Conservation (phyloP, 2,797 vertebrate species). For the Toxotes lorentzi region DNA sequence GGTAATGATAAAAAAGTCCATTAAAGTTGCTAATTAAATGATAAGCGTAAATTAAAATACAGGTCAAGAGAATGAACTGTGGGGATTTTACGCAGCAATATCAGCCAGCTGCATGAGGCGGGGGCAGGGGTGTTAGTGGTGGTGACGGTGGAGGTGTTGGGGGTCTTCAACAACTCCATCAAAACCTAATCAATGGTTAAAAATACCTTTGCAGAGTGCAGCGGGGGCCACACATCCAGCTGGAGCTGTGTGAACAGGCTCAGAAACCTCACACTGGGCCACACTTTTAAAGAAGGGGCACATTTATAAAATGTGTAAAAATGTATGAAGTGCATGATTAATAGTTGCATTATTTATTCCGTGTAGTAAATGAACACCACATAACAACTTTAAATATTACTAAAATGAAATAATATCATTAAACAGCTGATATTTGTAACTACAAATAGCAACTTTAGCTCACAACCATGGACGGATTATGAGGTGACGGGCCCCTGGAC, state of each 20-base stretch:
- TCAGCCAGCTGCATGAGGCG: conserved; percentile 7
- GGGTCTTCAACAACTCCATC: conserved; percentile 4
- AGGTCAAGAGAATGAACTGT: conserved; percentile 68
- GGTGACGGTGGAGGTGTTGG: neutral
- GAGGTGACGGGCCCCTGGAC: too few species aligned
- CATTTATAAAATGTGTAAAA: neutral
- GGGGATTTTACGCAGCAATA: conserved; percentile 24
- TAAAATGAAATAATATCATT: neutral
- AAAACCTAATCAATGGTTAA: conserved; percentile 7
- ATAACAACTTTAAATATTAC: neutral
- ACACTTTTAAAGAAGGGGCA: neutral
- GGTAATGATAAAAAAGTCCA: conserved; percentile 72
- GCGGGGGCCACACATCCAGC: neutral
- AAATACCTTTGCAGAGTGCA: neutral
- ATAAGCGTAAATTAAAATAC: conserved; percentile 82
- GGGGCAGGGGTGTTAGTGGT: neutral
- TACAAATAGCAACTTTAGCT: neutral
- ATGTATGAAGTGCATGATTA: neutral
- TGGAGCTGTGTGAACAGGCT: neutral
- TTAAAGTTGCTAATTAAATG: conserved; percentile 85
- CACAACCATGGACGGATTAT: neutral
- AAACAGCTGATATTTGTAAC: neutral
- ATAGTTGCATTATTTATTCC: neutral
- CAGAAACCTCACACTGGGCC: neutral
- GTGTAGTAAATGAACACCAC: neutral